phyloP scores from a whole-genome alignment of 2,888 invertebrate genomes.

The Plemyria rubiginata region DNA sequence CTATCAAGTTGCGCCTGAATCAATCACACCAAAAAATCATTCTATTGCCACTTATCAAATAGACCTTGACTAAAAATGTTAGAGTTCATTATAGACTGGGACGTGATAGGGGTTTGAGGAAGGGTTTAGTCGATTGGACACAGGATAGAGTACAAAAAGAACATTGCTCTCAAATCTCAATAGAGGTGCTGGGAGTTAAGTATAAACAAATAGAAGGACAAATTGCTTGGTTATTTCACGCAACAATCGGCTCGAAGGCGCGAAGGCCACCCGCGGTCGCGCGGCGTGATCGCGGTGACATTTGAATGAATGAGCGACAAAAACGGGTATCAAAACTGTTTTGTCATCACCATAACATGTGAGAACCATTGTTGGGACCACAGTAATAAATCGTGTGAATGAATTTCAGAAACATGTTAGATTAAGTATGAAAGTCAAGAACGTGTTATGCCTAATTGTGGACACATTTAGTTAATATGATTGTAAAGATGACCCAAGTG shows the following conservation, averaged over 20 bases:
- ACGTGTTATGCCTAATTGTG: conserved; percentile 2
- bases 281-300: conserved; percentile 34
- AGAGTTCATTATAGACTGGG: conserved; percentile 22
- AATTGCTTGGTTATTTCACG: conserved; percentile 50
- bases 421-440: conserved; percentile 21
- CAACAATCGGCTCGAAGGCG: conserved; percentile 40
- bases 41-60: neutral
- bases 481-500: neutral
- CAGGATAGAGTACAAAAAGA: conserved; percentile 45
- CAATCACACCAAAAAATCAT: neutral
- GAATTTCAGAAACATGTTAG: conserved; percentile 32
- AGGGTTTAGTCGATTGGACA: conserved; percentile 52
- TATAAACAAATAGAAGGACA: conserved; percentile 49
- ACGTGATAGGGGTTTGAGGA: conserved; percentile 34
- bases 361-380: conserved; percentile 25
- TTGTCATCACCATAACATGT: conserved; percentile 38
- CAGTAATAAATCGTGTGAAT: conserved; percentile 29
- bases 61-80: conserved; percentile 19
- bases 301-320: conserved; percentile 38
- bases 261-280: conserved; percentile 41
- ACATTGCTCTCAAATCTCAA: conserved; percentile 41
- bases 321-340: conserved; percentile 37
- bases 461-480: too few relatives aligned
- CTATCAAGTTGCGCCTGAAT: too few relatives aligned
- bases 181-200: conserved; percentile 36